phyloP scores from a whole-genome alignment of 1,140 invertebrate genomes.

The Papilio xuthus region DNA sequence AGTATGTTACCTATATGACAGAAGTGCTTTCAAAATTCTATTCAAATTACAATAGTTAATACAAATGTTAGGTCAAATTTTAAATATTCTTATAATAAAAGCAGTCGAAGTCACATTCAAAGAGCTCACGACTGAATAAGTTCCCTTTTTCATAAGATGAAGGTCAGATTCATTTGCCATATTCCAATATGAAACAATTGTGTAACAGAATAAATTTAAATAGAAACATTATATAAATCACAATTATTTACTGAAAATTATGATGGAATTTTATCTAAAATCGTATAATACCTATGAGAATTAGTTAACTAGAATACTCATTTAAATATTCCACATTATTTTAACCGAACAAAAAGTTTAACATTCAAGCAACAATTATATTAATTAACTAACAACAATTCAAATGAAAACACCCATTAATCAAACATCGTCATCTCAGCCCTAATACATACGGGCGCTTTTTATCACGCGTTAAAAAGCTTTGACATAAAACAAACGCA shows the following conservation, averaged over 20 bases:
- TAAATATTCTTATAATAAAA: conserved; percentile 29
- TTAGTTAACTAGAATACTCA: conserved; percentile 1
- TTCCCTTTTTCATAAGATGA: conserved; percentile 33
- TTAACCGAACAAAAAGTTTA: conserved; percentile 13
- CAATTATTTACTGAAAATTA: background rate
- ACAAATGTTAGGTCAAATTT: conserved; percentile 42
- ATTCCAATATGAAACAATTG: background rate
- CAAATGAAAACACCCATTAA: conserved; percentile 25
- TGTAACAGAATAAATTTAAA: background rate
- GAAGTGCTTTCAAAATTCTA: conserved; percentile 73
- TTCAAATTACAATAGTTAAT: conserved; percentile 52
- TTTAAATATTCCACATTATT: conserved; percentile 18
- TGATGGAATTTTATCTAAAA: background rate
- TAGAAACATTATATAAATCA: background rate
- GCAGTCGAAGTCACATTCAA: conserved; percentile 22
- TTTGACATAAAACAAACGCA: too few relatives aligned
- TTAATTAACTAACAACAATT: conserved; percentile 36
- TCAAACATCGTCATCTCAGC: conserved; percentile 7
- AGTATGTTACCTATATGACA: conserved; percentile 72
- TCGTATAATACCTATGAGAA: background rate
- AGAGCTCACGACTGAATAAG: conserved; percentile 26
- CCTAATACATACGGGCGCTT: too few relatives aligned
- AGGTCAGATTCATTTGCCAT: conserved; percentile 15
- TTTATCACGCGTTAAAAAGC: too few relatives aligned
- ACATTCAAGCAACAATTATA: conserved; percentile 34